Conservation (phyloP, 1,140 invertebrate genomes). For the Drosophila nannoptera region DNA sequence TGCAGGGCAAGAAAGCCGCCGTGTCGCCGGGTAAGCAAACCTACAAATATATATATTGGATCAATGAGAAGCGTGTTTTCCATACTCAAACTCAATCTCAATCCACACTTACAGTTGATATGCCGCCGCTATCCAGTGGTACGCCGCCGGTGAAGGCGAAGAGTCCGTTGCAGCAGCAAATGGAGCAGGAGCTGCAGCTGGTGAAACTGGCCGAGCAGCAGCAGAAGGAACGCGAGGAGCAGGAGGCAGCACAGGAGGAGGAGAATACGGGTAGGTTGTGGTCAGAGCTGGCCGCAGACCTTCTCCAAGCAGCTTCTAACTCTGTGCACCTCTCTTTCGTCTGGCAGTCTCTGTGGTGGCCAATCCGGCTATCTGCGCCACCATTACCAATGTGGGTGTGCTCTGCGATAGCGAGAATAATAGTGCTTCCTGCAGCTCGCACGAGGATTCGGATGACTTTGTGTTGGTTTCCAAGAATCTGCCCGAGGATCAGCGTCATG, state of each 20-base stretch:
- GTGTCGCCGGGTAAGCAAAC: constrained; percentile 67
- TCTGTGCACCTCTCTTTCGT: too few species aligned
- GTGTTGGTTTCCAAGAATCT: constrained; percentile 89
- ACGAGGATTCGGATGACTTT: constrained; percentile 89
- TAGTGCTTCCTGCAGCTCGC: constrained; percentile 82
- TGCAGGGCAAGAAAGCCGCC: constrained; percentile 84
- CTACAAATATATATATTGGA: background rate
- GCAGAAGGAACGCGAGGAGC: constrained; percentile 62
- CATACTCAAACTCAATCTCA: too few species aligned
- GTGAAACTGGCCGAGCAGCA: constrained; percentile 65
- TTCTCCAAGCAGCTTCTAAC: too few species aligned
- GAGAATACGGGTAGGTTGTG: constrained; percentile 59
- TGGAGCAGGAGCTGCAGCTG: constrained; percentile 66
- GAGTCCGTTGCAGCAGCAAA: constrained; percentile 73
- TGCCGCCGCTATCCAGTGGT: constrained; percentile 62
- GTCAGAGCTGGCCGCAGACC: too few species aligned
- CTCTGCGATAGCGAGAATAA: constrained; percentile 79
- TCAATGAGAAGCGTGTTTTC: too few species aligned
- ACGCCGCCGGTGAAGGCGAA: constrained; percentile 72
- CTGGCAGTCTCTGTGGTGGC: constrained; percentile 72
- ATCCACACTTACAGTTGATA: constrained; percentile 49
- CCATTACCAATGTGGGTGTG: constrained; percentile 76
- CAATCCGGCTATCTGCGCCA: constrained; percentile 77
- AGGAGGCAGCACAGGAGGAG: constrained; percentile 63
- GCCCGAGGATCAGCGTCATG: constrained; percentile 79